Percentiles rank a stretch among this genome's conserved stretches.
Evolutionary conservation across 2,888 invertebrate genomes (phyloP).

Genomic region (Hypomecis punctinalis): DNA sequence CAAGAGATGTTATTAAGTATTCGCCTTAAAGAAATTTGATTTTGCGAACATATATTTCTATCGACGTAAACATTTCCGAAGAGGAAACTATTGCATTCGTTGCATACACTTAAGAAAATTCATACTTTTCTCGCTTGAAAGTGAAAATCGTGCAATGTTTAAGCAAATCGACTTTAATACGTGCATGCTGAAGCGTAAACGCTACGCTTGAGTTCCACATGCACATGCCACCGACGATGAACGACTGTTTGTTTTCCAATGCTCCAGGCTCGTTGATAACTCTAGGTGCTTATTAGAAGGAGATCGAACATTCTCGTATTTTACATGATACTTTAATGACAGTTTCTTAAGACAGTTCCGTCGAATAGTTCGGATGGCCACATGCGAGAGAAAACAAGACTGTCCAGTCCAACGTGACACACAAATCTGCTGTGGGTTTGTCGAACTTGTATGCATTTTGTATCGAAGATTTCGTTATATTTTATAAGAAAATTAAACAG

Average conservation of each 20-base stretch:
- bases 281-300: conserved; percentile 57
- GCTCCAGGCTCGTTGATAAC: conserved; percentile 54
- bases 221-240: conserved; percentile 52
- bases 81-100: conserved; percentile 38
- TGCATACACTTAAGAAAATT: conserved; percentile 43
- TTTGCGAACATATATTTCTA: too few relatives aligned
- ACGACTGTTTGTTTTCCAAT: conserved; percentile 54
- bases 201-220: conserved; percentile 60
- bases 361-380: conserved; percentile 77
- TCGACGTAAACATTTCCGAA: conserved; percentile 5
- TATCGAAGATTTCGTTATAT: too few relatives aligned
- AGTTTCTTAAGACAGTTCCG: conserved; percentile 79
- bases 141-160: conserved; percentile 72
- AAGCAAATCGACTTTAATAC: conserved; percentile 52
- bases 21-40: too few relatives aligned
- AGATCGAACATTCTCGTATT: conserved; percentile 65
- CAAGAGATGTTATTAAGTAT: too few relatives aligned
- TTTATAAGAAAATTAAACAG: too few relatives aligned
- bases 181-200: conserved; percentile 50
- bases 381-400: conserved; percentile 76
- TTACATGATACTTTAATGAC: conserved; percentile 75
- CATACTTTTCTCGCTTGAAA: conserved; percentile 62
- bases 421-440: not conserved
- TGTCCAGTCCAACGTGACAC: conserved; percentile 55
- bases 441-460: too few relatives aligned